Evolutionary conservation across 2,797 vertebrate species (phyloP).

Genomic region (Peromyscus melanophrys): DNA sequence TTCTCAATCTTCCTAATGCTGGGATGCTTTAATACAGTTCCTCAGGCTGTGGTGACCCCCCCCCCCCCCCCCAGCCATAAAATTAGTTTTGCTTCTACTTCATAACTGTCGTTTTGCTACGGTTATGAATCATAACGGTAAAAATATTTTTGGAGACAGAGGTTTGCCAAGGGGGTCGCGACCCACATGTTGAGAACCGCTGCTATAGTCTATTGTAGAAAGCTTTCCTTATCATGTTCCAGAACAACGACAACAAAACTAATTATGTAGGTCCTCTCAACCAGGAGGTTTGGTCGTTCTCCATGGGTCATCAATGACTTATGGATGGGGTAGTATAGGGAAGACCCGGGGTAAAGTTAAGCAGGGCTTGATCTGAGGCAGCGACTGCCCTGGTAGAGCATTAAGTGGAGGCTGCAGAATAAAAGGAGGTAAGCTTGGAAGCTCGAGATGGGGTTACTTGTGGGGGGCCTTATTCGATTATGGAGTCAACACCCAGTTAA

Average conservation of each 20-base stretch:
- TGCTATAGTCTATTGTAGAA: not conserved
- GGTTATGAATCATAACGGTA: not conserved
- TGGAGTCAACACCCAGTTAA: not conserved
- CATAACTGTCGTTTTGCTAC: not conserved
- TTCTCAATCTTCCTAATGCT: not conserved
- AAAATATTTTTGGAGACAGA: not conserved
- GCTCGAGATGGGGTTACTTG: not conserved
- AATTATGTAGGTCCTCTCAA: not conserved
- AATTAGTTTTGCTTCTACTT: not conserved
- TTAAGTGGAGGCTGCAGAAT: not conserved
- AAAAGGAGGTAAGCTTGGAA: not conserved
- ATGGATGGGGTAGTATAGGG: not conserved
- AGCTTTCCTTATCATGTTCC: not conserved
- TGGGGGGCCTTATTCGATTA: not conserved
- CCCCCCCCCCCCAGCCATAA: not conserved
- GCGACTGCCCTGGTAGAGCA: not conserved
- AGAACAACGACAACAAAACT: not conserved
- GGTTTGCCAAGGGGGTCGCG: not conserved
- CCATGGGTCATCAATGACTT: not conserved
- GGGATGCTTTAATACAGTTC: not conserved
- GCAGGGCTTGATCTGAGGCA: not conserved
- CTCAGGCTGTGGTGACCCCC: not conserved
- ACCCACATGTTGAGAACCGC: not conserved
- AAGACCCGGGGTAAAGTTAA: not conserved
- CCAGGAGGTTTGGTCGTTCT: not conserved